Conservation (phyloP, 2,888 invertebrate genomes). For the Laspeyria flexula region DNA sequence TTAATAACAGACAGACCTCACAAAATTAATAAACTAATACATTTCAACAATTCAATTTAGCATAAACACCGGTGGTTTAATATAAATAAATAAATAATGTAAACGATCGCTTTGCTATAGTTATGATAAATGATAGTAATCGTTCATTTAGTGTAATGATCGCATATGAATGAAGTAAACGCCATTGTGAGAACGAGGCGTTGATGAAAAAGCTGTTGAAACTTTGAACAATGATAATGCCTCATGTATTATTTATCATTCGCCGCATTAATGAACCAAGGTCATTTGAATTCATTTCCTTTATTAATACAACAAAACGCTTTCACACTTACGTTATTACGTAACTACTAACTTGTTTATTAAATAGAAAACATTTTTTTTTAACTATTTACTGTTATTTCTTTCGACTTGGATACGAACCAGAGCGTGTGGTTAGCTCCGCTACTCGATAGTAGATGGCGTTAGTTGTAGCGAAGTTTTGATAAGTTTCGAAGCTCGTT, state of each 20-base stretch:
- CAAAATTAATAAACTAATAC: neutral
- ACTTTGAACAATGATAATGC: conserved; percentile 73
- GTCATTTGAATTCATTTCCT: conserved; percentile 80
- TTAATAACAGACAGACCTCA: neutral
- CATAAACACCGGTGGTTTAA: conserved; percentile 13
- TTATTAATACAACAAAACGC: conserved; percentile 53
- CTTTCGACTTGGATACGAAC: conserved; percentile 51
- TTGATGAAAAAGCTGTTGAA: conserved; percentile 65
- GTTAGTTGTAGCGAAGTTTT: conserved; percentile 41
- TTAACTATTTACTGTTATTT: conserved; percentile 29
- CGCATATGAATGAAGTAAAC: conserved; percentile 42
- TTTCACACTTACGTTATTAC: conserved; percentile 52
- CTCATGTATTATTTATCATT: conserved; percentile 78
- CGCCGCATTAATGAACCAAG: conserved; percentile 79
- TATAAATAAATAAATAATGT: conserved; percentile 18
- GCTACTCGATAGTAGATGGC: conserved; percentile 79
- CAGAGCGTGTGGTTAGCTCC: conserved; percentile 45
- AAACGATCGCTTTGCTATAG: conserved; percentile 19
- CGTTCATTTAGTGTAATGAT: conserved; percentile 45
- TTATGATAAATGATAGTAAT: conserved; percentile 43
- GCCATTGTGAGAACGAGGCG: conserved; percentile 46
- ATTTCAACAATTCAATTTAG: conserved; percentile 13
- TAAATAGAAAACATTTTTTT: conserved; percentile 33
- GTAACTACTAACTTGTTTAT: conserved; percentile 45
- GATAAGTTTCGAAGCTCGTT: conserved; percentile 40